Evolutionary conservation across 2,797 vertebrate species (phyloP).

Genomic region (Esox lucius): DNA sequence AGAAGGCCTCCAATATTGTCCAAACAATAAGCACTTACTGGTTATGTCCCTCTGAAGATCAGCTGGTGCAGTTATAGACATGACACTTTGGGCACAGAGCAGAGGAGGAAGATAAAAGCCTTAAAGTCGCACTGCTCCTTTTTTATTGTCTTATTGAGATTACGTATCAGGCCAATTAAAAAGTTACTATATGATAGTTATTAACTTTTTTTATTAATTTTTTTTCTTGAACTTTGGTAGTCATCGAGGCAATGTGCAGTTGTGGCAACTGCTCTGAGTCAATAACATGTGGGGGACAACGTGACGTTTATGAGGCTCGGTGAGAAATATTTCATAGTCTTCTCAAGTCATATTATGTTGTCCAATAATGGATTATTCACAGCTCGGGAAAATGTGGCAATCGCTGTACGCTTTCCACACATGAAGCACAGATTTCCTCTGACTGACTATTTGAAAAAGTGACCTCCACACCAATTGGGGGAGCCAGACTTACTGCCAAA

Average conservation of each 20-base stretch:
- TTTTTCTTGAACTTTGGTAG: constrained; percentile 26
- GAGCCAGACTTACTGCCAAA: constrained; percentile 76
- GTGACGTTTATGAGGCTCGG: constrained; percentile 62
- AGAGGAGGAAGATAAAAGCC: constrained; percentile 73
- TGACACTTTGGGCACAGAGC: constrained; percentile 76
- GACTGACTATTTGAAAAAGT: constrained; percentile 47
- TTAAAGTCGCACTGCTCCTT: constrained; percentile 71
- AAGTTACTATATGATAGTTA: constrained; percentile 73
- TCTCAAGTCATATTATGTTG: constrained; percentile 61
- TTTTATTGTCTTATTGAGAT: constrained; percentile 78
- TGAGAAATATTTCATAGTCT: constrained; percentile 56
- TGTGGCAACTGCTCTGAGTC: constrained; percentile 52
- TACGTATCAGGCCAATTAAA: constrained; percentile 80
- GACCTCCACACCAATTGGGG: constrained; percentile 60
- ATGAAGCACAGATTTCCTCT: background rate
- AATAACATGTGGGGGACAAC: constrained; percentile 54
- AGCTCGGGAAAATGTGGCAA: constrained; percentile 19
- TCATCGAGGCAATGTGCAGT: constrained; percentile 60
- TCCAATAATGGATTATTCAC: constrained; percentile 49
- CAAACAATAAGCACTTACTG: constrained; percentile 79
- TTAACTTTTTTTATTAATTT: constrained; percentile 69
- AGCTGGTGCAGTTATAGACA: constrained; percentile 76
- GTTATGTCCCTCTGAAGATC: constrained; percentile 84
- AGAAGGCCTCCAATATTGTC: constrained; percentile 73
- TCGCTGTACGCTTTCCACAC: constrained; percentile 1